phyloP scores from a whole-genome alignment of 2,113 vertebrate genomes.

The Melanerpes formicivorus region DNA sequence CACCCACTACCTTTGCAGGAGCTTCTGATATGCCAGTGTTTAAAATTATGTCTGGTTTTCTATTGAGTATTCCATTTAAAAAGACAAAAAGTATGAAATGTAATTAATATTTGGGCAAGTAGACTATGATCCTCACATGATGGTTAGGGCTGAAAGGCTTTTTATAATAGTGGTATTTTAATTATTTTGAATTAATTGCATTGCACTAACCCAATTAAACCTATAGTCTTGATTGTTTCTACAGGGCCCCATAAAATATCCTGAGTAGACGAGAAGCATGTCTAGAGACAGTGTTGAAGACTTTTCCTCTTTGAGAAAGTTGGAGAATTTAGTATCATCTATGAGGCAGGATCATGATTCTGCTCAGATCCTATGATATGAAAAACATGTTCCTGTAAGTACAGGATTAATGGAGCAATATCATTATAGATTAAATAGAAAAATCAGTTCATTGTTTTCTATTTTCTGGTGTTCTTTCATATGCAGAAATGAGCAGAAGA shows the following conservation, averaged over 20 bases:
- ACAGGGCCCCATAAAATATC: neutral
- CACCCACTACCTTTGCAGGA: neutral
- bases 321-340: neutral
- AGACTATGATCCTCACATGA: neutral
- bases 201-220: neutral
- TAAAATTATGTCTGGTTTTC: neutral
- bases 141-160: neutral
- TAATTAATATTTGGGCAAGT: neutral
- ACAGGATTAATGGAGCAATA: neutral
- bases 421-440: neutral
- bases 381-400: neutral
- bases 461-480: fast-evolving
- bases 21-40: neutral
- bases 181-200: neutral
- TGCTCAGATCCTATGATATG: neutral
- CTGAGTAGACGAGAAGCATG: neutral
- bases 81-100: neutral
- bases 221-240: neutral
- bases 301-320: neutral
- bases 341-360: neutral
- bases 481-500: neutral
- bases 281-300: neutral
- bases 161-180: neutral
- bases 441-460: neutral
- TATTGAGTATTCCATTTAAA: neutral